Conservation (phyloP, 64 coral and sea anemone genomes). For the Dendrophyllia cribrosa region DNA sequence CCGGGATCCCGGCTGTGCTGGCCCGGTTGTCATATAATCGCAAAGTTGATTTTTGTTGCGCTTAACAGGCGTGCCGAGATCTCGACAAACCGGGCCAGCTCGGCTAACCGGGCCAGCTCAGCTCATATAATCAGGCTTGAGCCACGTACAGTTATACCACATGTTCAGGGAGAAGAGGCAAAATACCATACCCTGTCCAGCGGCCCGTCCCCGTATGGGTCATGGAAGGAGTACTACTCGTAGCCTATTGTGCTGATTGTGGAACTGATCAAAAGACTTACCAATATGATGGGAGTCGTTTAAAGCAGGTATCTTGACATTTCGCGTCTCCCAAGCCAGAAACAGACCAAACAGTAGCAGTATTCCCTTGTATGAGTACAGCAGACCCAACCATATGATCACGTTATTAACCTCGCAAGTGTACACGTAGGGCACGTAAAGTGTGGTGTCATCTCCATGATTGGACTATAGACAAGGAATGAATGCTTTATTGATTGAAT, state of each 20-base stretch:
- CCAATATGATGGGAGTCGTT: constrained; percentile 68
- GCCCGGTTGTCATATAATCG: no score
- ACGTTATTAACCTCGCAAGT: constrained; percentile 35
- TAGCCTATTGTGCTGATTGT: neutral
- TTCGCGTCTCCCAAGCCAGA: constrained; percentile 72
- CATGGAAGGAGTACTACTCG: no score
- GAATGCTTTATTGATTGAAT: neutral
- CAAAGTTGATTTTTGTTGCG: no score
- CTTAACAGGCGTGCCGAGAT: no score
- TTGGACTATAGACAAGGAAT: neutral
- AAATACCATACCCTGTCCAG: no score
- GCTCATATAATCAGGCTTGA: no score
- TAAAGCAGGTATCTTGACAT: constrained; percentile 56
- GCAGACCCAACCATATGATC: constrained; percentile 34
- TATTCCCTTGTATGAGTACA: constrained; percentile 54
- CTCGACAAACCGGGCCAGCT: no score
- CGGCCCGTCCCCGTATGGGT: no score
- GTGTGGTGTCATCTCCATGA: neutral
- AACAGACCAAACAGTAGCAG: constrained; percentile 68
- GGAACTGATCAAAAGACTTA: neutral
- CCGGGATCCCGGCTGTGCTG: no score
- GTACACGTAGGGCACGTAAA: constrained; percentile 4
- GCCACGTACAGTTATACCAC: no score
- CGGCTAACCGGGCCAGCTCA: no score
- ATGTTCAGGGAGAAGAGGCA: no score